Conservation (phyloP, 2,113 vertebrate genomes). For the Lepidothrix coronata region DNA sequence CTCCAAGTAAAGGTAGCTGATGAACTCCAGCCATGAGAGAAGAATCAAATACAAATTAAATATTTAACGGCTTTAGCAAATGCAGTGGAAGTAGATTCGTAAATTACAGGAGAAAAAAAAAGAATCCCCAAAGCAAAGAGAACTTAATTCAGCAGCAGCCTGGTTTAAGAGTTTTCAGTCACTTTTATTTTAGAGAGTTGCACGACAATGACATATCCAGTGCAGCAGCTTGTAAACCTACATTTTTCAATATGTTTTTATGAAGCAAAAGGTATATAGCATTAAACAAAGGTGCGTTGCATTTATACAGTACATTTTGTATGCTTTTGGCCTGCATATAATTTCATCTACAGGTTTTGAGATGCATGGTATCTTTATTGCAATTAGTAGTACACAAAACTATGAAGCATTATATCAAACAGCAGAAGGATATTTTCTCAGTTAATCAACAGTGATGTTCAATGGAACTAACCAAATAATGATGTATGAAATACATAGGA, state of each 20-base stretch:
- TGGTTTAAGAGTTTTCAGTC: background rate
- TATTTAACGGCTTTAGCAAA: slow-evolving; percentile 30
- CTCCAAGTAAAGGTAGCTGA: background rate
- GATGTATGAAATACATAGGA: background rate
- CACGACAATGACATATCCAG: background rate
- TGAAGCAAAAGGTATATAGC: background rate
- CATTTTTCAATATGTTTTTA: background rate
- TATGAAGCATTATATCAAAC: background rate
- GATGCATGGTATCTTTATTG: background rate
- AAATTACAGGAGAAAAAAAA: background rate
- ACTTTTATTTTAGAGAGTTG: background rate
- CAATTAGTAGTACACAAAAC: background rate
- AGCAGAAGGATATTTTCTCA: background rate
- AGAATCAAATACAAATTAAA: slow-evolving; percentile 44
- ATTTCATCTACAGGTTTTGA: background rate
- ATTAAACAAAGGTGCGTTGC: background rate
- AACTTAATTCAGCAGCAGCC: background rate
- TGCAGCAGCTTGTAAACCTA: background rate
- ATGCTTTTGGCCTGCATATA: background rate
- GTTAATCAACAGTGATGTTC: background rate
- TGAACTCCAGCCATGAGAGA: slow-evolving; percentile 25
- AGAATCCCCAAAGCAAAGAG: background rate
- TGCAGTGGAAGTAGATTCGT: background rate
- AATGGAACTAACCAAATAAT: background rate
- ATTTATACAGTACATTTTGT: background rate